Conservation (phyloP, 1,140 invertebrate species). For the Temnothorax longispinosus region DNA sequence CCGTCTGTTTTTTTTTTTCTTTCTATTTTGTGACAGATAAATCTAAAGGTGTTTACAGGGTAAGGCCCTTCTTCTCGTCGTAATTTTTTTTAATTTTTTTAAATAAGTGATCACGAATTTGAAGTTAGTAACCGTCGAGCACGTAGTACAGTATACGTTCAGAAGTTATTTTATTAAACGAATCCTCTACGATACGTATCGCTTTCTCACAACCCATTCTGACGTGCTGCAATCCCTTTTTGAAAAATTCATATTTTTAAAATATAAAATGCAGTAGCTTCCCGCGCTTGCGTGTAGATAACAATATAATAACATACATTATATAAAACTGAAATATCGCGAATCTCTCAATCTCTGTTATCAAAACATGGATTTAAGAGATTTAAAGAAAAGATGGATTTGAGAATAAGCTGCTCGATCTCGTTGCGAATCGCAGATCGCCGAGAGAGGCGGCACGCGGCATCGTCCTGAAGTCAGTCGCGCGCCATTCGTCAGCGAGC, state of each 20-base stretch:
- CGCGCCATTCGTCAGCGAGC: constrained; percentile 12
- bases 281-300: too few relatives aligned
- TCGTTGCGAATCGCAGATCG: background rate
- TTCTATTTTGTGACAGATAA: background rate
- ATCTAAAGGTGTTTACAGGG: background rate
- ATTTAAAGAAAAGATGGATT: background rate
- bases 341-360: background rate
- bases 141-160: background rate
- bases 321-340: background rate
- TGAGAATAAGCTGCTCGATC: background rate
- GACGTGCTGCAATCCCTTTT: background rate
- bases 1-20: background rate
- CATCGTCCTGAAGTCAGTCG: background rate
- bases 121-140: background rate
- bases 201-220: background rate
- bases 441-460: background rate
- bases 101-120: background rate
- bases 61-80: background rate
- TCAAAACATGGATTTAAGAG: background rate
- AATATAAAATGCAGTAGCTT: background rate
- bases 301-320: background rate
- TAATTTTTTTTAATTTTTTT: background rate
- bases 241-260: background rate
- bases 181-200: background rate
- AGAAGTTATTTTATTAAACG: background rate